Percentiles rank a stretch among this genome's conserved stretches.
These are phyloP conservation scores for Megaceryle alcyon DNA, from an alignment of 2,797 vertebrate species.

Conservation along the genomic window DNA sequence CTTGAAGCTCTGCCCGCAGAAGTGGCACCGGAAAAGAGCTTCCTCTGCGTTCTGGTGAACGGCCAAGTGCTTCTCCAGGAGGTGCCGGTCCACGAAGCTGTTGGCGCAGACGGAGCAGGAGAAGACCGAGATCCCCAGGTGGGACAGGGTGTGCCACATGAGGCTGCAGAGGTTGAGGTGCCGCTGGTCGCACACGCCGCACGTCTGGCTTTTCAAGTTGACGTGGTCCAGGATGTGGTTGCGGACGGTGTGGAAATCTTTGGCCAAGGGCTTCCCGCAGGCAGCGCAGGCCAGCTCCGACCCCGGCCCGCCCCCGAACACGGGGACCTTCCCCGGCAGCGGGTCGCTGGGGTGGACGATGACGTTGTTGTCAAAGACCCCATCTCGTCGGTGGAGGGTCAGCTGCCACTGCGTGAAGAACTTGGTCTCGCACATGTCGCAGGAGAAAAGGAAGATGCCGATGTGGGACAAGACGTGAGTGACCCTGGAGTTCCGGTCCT, in stretches of 20 bases:
- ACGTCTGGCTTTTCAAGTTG: conserved; percentile 87
- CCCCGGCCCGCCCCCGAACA: conserved; percentile 64
- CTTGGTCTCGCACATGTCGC: conserved; percentile 92
- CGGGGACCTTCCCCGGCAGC: conserved; percentile 75
- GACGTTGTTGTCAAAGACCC: conserved; percentile 81
- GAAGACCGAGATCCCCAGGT: conserved; percentile 88
- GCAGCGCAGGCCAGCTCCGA: conserved; percentile 85
- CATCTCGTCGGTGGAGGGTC: conserved; percentile 88
- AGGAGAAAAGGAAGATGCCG: conserved; percentile 92
- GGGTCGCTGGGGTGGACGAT: conserved; percentile 82
- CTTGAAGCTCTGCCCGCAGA: conserved; percentile 90
- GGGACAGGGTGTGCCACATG: conserved; percentile 91
- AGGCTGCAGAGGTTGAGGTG: conserved; percentile 90
- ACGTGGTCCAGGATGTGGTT: conserved; percentile 89
- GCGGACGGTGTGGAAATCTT: conserved; percentile 90
- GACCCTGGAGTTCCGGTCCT: conserved; percentile 83
- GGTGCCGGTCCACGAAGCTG: conserved; percentile 86
- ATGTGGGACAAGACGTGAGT: conserved; percentile 90
- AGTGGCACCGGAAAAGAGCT: conserved; percentile 85
- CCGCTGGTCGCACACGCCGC: conserved; percentile 87
- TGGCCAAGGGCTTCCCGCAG: conserved; percentile 86
- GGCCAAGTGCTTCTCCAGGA: conserved; percentile 87
- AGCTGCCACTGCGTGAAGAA: conserved; percentile 92
- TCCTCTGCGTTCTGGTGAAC: conserved; percentile 83
- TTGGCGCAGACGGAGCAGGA: conserved; percentile 90